Conservation (phyloP, 2,797 vertebrate species). For the Arctocebus calabarensis region DNA sequence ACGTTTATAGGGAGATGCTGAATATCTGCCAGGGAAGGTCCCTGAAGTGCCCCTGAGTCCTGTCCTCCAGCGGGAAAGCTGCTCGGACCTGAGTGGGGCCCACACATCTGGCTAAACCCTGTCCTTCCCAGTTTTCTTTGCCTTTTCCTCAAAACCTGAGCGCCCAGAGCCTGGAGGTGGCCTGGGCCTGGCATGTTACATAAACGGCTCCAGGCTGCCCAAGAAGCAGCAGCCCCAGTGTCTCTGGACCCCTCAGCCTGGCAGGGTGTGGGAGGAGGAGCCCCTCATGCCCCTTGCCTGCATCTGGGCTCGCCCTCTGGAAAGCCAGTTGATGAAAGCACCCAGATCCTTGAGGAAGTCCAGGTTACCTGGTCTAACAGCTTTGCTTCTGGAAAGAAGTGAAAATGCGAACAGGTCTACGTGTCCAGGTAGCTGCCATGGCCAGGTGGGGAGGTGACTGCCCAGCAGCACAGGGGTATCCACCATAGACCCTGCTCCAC, state of each 20-base stretch:
- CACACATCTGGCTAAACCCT: accelerated
- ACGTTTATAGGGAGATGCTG: conserved; percentile 2
- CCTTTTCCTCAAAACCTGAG: background rate
- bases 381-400: background rate
- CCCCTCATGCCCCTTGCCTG: accelerated
- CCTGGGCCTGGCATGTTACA: accelerated
- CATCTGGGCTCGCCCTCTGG: background rate
- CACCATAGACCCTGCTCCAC: accelerated
- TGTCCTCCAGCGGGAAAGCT: too few species aligned
- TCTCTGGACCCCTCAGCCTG: background rate
- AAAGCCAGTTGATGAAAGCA: background rate
- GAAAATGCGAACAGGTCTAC: accelerated
- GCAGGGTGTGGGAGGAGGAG: background rate
- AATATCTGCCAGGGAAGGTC: background rate
- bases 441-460: background rate
- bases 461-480: background rate
- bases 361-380: accelerated
- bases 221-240: background rate
- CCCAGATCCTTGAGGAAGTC: too few species aligned
- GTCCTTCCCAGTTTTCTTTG: background rate
- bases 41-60: background rate
- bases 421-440: accelerated
- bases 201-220: background rate
- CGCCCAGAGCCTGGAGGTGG: accelerated
- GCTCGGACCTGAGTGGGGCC: background rate